Percentiles rank a stretch among this genome's conserved stretches.
Conservation (phyloP, 2,888 invertebrate species). For the Rhamphomyia laevipes region DNA sequence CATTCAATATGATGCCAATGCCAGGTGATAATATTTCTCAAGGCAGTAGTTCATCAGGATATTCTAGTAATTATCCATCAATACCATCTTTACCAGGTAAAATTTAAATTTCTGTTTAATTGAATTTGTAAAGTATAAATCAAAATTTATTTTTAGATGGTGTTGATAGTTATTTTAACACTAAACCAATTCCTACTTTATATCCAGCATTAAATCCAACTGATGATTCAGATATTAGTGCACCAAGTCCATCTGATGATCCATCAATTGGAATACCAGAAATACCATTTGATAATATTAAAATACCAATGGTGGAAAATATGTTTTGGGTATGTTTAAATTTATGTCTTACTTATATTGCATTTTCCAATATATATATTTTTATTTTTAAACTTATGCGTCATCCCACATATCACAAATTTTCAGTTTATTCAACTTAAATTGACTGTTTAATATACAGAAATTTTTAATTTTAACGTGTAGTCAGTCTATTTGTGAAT, state of each 20-base stretch:
- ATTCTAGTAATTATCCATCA: conserved; percentile 18
- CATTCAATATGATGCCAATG: conserved; percentile 25
- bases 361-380: too few species aligned
- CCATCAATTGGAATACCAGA: conserved; percentile 28
- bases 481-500: too few species aligned
- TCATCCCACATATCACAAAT: too few species aligned
- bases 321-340: conserved; percentile 30
- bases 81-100: conserved; percentile 19
- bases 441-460: too few species aligned
- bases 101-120: conserved; percentile 3
- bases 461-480: too few species aligned
- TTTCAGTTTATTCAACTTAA: too few species aligned
- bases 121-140: neutral
- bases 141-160: conserved; percentile 11
- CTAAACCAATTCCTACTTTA: conserved; percentile 13
- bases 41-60: conserved; percentile 15
- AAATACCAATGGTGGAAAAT: conserved; percentile 32
- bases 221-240: conserved; percentile 20
- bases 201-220: conserved; percentile 19
- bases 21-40: conserved; percentile 23
- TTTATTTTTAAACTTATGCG: too few species aligned
- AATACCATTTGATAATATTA: conserved; percentile 29
- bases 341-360: too few species aligned
- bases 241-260: conserved; percentile 24
- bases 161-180: conserved; percentile 11